Evolutionary conservation across 2,113 vertebrate species (phyloP), one percentile per base, ranked within the genome.

Genomic region (Sardina pilchardus): DNA sequence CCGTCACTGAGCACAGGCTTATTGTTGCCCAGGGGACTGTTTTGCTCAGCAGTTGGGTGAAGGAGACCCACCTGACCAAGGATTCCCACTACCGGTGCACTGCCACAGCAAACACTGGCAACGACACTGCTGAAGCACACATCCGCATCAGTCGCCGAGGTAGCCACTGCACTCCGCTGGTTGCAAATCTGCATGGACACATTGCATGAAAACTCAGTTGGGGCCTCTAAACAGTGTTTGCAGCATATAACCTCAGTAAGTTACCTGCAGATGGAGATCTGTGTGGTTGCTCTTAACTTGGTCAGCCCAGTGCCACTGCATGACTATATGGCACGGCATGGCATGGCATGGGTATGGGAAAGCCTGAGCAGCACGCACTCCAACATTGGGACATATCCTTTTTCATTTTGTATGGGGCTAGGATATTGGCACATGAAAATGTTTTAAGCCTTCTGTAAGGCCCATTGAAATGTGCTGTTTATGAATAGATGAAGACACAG

Each of bases 11-110:
- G 87, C 93, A 96, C 87, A 95, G 94, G 75, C 93, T 90, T 0
- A 16, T 0, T 0, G 88, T 98, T 86, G 89, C 91, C 3, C 92
- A 93, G n/a, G 95, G 92, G 78, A 92, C 90, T 86, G 86, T 94
- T 8, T 94, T 97, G 0, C 92, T 95, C 86, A 95, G 97, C 93
- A 99, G 97, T 92, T 98, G 97, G 98, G 91, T 99, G 83, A 94
- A 88, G 89, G 92, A 92, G 82, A 96, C 96, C 1, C 88, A 95
- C 1, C 82, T 97, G 81, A 87, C 83, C 83, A 94, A 95, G 87
- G 95, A 96, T 4, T 89, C 97, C 7, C 94, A 94, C 53, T 99
- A 98, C 89, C 87, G 91, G 83, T 99, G 98, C 88, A 94, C 95
- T 0, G 95, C 95, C 1, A 83, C 94, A 84, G 97, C 97, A 50